Conservation (phyloP, 2,888 invertebrate genomes). For the Didymodactylos carnosus region DNA sequence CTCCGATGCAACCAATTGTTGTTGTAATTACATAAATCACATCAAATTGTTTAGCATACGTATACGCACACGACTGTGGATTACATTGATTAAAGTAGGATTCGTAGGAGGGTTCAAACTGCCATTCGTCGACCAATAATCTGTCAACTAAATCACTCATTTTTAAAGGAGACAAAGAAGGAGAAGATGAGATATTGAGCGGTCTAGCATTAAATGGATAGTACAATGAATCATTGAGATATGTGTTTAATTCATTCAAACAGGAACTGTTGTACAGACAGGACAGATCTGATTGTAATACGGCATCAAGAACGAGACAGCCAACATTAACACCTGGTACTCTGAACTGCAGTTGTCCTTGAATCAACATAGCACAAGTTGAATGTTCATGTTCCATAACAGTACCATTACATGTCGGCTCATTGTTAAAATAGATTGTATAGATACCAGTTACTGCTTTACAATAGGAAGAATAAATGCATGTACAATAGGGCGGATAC, state of each 20-base stretch:
- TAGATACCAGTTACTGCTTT: neutral
- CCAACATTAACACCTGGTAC: neutral
- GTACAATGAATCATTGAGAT: neutral
- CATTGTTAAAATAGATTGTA: neutral
- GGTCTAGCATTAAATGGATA: neutral
- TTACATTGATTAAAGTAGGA: neutral
- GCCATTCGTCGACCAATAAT: neutral
- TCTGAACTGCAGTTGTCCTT: neutral
- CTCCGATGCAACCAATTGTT: neutral
- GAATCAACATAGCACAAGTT: no score
- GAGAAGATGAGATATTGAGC: neutral
- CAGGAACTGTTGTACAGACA: neutral
- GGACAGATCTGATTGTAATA: neutral
- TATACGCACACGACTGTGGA: neutral
- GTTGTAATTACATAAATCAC: neutral
- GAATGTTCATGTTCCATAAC: no score
- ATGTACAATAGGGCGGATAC: no score
- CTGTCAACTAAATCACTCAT: neutral
- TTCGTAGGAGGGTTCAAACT: neutral
- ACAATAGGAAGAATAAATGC: no score
- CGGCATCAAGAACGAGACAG: neutral
- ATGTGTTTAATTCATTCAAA: neutral
- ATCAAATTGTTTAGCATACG: neutral
- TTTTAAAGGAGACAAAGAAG: neutral
- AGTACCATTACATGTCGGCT: no score